A percentile compares a stretch with the other conserved stretches of the same genome.
Conservation (phyloP, 1,140 invertebrate genomes). For the Vanessa atalanta region DNA sequence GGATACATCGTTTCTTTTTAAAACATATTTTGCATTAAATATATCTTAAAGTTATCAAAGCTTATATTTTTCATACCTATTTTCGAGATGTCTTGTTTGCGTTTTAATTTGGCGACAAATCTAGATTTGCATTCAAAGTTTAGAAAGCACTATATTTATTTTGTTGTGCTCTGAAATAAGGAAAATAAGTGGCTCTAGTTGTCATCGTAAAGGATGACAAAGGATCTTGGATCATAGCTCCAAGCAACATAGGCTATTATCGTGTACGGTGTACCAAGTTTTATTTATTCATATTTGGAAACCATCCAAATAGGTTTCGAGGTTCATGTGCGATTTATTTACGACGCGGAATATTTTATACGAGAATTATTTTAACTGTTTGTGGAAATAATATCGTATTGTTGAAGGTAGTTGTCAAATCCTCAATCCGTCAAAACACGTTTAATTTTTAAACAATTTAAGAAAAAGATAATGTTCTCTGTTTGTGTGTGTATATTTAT, state of each 20-base stretch:
- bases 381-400: neutral
- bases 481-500: too few species aligned
- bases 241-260: constrained; percentile 25
- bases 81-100: neutral
- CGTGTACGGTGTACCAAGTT: constrained; percentile 17
- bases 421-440: neutral
- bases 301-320: constrained; percentile 38
- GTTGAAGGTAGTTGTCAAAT: neutral
- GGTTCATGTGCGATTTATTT: constrained; percentile 36
- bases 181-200: constrained; percentile 29
- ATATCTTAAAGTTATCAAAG: neutral
- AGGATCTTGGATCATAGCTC: constrained; percentile 20
- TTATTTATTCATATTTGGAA: constrained; percentile 40
- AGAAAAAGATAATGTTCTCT: too few species aligned
- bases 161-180: constrained; percentile 26
- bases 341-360: constrained; percentile 32
- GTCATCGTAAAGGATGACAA: constrained; percentile 23
- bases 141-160: constrained; percentile 27
- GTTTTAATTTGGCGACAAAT: constrained; percentile 19
- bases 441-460: neutral
- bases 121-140: constrained; percentile 28
- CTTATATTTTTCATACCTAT: neutral
- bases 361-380: constrained; percentile 16
- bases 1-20: too few species aligned
- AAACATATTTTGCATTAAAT: neutral